These are phyloP conservation scores for Rachycentron canadum DNA, from an alignment of 2,797 vertebrate species.

Conservation along the genomic window DNA sequence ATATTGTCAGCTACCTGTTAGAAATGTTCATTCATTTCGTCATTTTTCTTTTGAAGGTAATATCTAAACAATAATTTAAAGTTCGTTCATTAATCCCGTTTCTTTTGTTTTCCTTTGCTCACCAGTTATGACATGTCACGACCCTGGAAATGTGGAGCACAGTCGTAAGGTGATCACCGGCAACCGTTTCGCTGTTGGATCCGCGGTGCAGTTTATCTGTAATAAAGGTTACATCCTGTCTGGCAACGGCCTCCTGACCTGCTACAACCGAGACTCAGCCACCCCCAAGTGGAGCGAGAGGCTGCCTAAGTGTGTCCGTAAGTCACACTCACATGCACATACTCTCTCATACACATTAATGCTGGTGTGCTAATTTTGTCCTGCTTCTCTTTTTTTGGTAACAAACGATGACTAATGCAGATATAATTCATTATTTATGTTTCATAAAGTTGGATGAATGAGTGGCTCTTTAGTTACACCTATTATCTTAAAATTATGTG, in stretches of 20 bases:
- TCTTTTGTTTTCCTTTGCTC: too few relatives aligned
- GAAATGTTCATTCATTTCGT: neutral
- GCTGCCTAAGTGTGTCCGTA: slow-evolving; percentile 92
- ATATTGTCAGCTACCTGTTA: neutral
- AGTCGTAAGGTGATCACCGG: slow-evolving; percentile 90
- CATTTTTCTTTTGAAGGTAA: neutral
- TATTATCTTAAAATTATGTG: too few relatives aligned
- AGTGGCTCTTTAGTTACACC: too few relatives aligned
- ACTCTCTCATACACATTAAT: neutral
- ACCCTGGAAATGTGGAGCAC: slow-evolving; percentile 93
- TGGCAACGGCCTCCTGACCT: slow-evolving; percentile 89
- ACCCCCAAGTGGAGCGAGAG: slow-evolving; percentile 96
- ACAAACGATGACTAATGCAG: neutral
- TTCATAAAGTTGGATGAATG: too few relatives aligned
- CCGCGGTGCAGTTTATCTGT: slow-evolving; percentile 92
- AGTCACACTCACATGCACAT: slow-evolving; percentile 52
- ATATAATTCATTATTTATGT: neutral
- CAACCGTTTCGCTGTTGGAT: slow-evolving; percentile 90
- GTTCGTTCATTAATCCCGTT: too few relatives aligned
- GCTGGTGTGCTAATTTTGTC: neutral
- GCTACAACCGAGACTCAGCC: slow-evolving; percentile 91
- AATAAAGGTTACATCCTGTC: slow-evolving; percentile 93
- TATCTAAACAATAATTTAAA: neutral
- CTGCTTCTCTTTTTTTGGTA: neutral
- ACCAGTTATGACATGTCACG: slow-evolving; percentile 91